Base-by-base conservation (phyloP, 2,888 invertebrate genomes). In the Coenonympha glycerion region DNA sequence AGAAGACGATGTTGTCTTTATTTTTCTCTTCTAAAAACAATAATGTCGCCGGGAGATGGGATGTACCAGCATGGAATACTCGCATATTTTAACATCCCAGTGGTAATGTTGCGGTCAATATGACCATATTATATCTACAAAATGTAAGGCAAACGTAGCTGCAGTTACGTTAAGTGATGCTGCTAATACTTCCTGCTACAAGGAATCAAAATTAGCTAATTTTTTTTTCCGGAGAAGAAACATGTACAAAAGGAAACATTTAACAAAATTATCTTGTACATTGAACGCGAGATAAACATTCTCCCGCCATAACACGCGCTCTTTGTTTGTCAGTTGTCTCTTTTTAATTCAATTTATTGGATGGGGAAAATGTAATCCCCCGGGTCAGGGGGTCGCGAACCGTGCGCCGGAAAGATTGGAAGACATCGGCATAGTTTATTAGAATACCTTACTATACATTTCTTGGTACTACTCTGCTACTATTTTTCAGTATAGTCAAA, bases 331-430 rank as follows among this genome's bases (percentile, higher is more conserved):
- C 76, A 78, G 78, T 80, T 83, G 74, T 78, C 80, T 79, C 81
- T 80, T 84, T 84, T 84, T 81, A 84, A 84, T 84, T 84, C 85
- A 84, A 84, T 84, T 82, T 81, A 80, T 76, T 76, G 80, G 80
- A 83, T 84, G 79, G 78, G 73, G 79, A 76, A 82, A 82, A 84
- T 80, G 85, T 83, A 83, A 84, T 84, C 80, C 82, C 69, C 76
- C 69, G 79, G 81, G 83, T 80, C 70, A 78, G 85, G 83, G 78
- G 85, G 83, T 80, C 75, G 78, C 75, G 79, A 78, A 16, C 13
- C 73, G 68, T 70, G 79, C 72, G 76, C 73, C 76, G 67, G 76
- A 79, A 78, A 82, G 82, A 83, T 85, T 83, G 84, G 82, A 83
- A 83, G 80, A 81, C 11, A 36, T 36, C 83, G 79, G 63, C 78